Evolutionary conservation across 2,888 invertebrate species (phyloP).

Genomic region (Sphaerophoria taeniata): DNA sequence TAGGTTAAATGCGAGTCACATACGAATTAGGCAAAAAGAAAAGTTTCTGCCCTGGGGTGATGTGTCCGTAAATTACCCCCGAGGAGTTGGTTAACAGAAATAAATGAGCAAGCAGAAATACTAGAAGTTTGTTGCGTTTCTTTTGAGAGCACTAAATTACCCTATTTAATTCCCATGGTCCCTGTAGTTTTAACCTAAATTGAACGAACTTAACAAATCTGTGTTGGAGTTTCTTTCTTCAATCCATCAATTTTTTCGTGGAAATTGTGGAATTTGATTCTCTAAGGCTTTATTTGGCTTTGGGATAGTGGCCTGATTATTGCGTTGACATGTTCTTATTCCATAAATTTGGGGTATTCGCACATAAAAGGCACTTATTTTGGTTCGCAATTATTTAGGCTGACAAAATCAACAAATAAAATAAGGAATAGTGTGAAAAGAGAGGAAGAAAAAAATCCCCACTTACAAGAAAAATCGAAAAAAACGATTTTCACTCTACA

Average conservation of each 20-base stretch:
- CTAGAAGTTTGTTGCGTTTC: slow-evolving; percentile 19
- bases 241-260: not conserved
- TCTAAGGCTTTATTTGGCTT: too few species aligned
- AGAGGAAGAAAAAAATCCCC: too few species aligned
- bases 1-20: not conserved
- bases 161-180: slow-evolving; percentile 58
- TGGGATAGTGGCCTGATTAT: too few species aligned
- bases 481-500: too few species aligned
- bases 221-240: not conserved
- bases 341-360: too few species aligned
- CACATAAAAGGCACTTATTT: too few species aligned
- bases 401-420: too few species aligned
- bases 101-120: not conserved
- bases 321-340: not conserved
- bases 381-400: too few species aligned
- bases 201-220: slow-evolving; percentile 33
- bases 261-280: too few species aligned
- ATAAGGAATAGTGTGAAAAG: too few species aligned
- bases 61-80: not conserved
- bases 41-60: slow-evolving; percentile 14
- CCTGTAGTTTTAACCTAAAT: slow-evolving; percentile 70
- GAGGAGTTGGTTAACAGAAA: slow-evolving; percentile 16
- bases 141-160: slow-evolving; percentile 40
- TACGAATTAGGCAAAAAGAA: not conserved
- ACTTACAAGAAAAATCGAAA: too few species aligned